phyloP scores from a whole-genome alignment of 2,888 invertebrate genomes.

The Priapulus caudatus region DNA sequence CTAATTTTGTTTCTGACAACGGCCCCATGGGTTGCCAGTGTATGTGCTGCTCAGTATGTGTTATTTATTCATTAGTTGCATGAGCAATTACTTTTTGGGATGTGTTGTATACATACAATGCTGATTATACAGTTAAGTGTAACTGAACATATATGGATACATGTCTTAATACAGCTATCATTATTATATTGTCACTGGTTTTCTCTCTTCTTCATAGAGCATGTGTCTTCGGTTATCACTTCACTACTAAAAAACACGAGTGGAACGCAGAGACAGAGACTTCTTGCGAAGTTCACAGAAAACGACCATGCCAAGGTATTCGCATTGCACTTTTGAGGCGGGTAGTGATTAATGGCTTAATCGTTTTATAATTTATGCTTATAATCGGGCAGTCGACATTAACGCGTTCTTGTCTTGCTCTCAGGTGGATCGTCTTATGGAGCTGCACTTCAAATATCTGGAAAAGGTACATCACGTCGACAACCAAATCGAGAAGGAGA shows the following conservation, averaged over 20 bases:
- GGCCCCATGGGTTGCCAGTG: too few relatives aligned
- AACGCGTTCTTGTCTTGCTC: conserved; percentile 9
- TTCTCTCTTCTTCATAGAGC: conserved; percentile 50
- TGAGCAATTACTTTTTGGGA: too few relatives aligned
- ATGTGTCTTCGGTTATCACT: conserved; percentile 81
- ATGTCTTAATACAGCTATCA: too few relatives aligned
- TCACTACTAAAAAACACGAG: conserved; percentile 85
- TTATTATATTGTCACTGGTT: too few relatives aligned
- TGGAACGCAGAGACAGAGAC: conserved; percentile 73
- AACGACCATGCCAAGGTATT: conserved; percentile 81
- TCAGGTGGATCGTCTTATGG: conserved; percentile 77
- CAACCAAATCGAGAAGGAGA: conserved; percentile 52
- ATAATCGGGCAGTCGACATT: neutral
- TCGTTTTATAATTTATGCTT: conserved; percentile 10
- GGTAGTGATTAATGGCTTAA: too few relatives aligned
- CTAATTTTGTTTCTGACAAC: too few relatives aligned
- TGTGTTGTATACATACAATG: too few relatives aligned
- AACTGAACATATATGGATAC: too few relatives aligned
- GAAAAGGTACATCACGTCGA: conserved; percentile 80
- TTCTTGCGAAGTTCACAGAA: conserved; percentile 90
- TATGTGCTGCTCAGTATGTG: too few relatives aligned
- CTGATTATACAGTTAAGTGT: too few relatives aligned
- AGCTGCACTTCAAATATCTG: conserved; percentile 90
- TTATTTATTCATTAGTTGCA: too few relatives aligned
- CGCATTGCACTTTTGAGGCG: too few relatives aligned